Base-by-base conservation (phyloP, 2,888 invertebrate species). In the Lycophotia porphyrea region DNA sequence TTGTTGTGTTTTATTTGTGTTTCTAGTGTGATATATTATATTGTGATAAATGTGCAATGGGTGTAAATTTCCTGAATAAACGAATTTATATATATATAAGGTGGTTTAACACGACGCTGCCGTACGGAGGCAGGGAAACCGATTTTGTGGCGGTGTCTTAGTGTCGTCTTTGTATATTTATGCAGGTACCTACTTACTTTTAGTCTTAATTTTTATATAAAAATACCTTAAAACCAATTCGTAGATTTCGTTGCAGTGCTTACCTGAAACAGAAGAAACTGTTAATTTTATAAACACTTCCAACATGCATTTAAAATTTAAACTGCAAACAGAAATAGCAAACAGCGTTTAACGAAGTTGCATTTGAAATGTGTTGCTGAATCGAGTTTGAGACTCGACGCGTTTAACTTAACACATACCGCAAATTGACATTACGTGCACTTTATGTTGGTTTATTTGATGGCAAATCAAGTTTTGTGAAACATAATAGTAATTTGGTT, bases 241-340 rank as follows among this genome's bases (percentile, higher is more conserved):
- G 5, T 1, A 44, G n/a, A 11, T 18, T 44, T 0, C 13, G 5
- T 15, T 61, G 8, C n/a, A 18, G 18, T 42, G 18, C 27, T 24
- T 78, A 82, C 77, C 78, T 78, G 77, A 36, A 78, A 82, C 52
- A 67, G 5, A 76, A n/a, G 2, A 61, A 47, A 39, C 2, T 18
- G 27, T 76, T 76, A 76, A 52, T 52, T 60, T 34, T 27, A 11
- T 18, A 39, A 81, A 74, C 21, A 1, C 31, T 31, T 13, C 24
- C n/a, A 39, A 61, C 18, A 36, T 52, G 5, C 24, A n/a, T 65
- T 13, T 42, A 60, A 75, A 81, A 36, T 81, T 42, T 3, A 36
- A 65, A 9, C 24, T 36, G 9, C 8, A 58, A 78, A 80, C 55
- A 47, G 5, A 31, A 31, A 27, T 24, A 42, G 24, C 42, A 36